phyloP scores from a whole-genome alignment of 2,888 invertebrate species.

The Epistrophella euchroma region DNA sequence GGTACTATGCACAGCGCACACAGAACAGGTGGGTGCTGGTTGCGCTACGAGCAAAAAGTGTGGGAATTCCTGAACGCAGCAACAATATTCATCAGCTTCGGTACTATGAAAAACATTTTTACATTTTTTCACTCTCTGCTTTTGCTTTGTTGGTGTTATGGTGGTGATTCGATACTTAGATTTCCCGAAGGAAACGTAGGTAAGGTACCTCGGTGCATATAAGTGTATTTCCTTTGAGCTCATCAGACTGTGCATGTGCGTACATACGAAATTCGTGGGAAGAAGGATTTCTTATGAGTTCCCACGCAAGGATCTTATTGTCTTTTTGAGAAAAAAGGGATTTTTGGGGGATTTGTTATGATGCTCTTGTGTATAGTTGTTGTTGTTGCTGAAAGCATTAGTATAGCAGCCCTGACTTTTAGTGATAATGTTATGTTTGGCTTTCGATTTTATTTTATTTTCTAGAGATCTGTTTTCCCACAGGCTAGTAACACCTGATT shows the following conservation, averaged over 20 bases:
- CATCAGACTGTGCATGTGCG: slow-evolving; percentile 74
- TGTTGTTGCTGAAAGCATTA: slow-evolving; percentile 19
- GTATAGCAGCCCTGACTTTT: background rate
- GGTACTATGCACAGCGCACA: slow-evolving; percentile 23
- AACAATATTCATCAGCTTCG: slow-evolving; percentile 21
- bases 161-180: slow-evolving; percentile 56
- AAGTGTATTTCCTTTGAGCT: slow-evolving; percentile 61
- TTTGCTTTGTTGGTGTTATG: slow-evolving; percentile 7
- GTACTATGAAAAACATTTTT: background rate
- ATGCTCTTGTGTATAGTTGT: slow-evolving; percentile 9
- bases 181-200: slow-evolving; percentile 71
- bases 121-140: slow-evolving; percentile 15
- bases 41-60: slow-evolving; percentile 55
- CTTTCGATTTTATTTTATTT: slow-evolving; percentile 27
- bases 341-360: slow-evolving; percentile 44
- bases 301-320: slow-evolving; percentile 79
- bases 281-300: slow-evolving; percentile 79
- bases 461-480: slow-evolving; percentile 40
- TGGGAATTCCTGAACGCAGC: slow-evolving; percentile 73
- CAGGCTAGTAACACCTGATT: slow-evolving; percentile 56
- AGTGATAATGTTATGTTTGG: slow-evolving; percentile 36
- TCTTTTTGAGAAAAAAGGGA: slow-evolving; percentile 27
- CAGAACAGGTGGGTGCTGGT: slow-evolving; percentile 73
- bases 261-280: slow-evolving; percentile 78
- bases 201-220: slow-evolving; percentile 51